A percentile compares a stretch with the other conserved stretches of the same genome.
Conservation (phyloP, 2,888 invertebrate genomes). For the Chironomus tentans region DNA sequence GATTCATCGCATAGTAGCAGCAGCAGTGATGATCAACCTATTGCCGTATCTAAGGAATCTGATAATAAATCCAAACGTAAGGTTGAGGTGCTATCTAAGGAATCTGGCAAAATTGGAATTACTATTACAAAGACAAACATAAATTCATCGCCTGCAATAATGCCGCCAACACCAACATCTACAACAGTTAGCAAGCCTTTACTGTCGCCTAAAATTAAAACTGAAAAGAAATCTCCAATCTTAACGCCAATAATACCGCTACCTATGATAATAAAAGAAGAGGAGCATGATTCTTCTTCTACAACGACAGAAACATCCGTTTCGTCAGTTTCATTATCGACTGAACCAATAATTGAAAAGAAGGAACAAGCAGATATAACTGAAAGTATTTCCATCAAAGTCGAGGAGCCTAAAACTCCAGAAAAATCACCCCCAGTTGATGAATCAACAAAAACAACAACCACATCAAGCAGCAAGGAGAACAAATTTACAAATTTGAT, state of each 20-base stretch:
- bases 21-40: slow-evolving; percentile 52
- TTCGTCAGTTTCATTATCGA: slow-evolving; percentile 33
- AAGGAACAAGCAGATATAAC: slow-evolving; percentile 35
- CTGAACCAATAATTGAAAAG: slow-evolving; percentile 37
- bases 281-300: slow-evolving; percentile 35
- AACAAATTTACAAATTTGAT: slow-evolving; percentile 27
- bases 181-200: slow-evolving; percentile 33
- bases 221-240: slow-evolving; percentile 7
- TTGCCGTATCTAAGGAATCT: slow-evolving; percentile 47
- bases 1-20: slow-evolving; percentile 47
- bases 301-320: slow-evolving; percentile 30
- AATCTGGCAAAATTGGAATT: slow-evolving; percentile 83
- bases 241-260: background rate
- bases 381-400: slow-evolving; percentile 32
- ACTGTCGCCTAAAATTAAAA: slow-evolving; percentile 12
- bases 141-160: slow-evolving; percentile 28
- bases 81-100: slow-evolving; percentile 75
- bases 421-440: slow-evolving; percentile 28
- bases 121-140: slow-evolving; percentile 65
- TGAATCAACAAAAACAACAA: slow-evolving; percentile 33
- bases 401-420: slow-evolving; percentile 36
- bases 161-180: slow-evolving; percentile 43
- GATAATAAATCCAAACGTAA: slow-evolving; percentile 72
- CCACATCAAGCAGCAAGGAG: slow-evolving; percentile 39
- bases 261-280: slow-evolving; percentile 42